Percentiles rank a stretch among this genome's conserved stretches.
phyloP scores from a whole-genome alignment of 2,888 invertebrate genomes.

The Drosophila yooni region DNA sequence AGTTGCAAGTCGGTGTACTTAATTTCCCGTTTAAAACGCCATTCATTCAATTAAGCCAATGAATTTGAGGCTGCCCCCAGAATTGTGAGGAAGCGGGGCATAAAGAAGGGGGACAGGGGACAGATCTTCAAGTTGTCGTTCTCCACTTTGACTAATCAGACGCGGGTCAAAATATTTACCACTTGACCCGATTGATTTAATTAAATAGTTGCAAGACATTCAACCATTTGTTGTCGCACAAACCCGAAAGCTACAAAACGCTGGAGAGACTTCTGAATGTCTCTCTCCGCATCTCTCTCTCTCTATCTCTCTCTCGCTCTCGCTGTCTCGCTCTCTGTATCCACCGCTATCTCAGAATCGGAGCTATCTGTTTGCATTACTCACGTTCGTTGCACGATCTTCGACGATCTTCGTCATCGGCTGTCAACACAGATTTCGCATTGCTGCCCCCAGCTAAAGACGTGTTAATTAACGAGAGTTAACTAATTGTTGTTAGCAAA shows the following conservation, averaged over 20 bases:
- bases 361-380: conserved; percentile 3
- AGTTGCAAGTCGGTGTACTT: conserved; percentile 70
- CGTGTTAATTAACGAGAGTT: conserved; percentile 85
- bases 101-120: not conserved
- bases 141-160: conserved; percentile 83
- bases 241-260: conserved; percentile 27
- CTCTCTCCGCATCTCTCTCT: not conserved
- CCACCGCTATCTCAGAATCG: not conserved
- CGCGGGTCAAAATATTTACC: conserved; percentile 86
- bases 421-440: conserved; percentile 84
- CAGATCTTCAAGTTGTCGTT: conserved; percentile 53
- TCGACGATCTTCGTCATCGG: conserved; percentile 59
- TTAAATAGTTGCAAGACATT: conserved; percentile 85
- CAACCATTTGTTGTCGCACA: conserved; percentile 77
- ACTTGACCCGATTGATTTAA: conserved; percentile 86
- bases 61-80: conserved; percentile 72
- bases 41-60: conserved; percentile 85
- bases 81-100: not conserved
- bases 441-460: conserved; percentile 75
- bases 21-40: conserved; percentile 83
- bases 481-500: conserved; percentile 85
- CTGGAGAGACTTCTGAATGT: not conserved
- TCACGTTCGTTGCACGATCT: conserved; percentile 18
- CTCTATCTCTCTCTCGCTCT: not conserved
- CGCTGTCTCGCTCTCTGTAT: not conserved